These are phyloP conservation scores for Dicrurus megarhynchus DNA, from an alignment of 2,113 vertebrate species.

Conservation along the genomic window DNA sequence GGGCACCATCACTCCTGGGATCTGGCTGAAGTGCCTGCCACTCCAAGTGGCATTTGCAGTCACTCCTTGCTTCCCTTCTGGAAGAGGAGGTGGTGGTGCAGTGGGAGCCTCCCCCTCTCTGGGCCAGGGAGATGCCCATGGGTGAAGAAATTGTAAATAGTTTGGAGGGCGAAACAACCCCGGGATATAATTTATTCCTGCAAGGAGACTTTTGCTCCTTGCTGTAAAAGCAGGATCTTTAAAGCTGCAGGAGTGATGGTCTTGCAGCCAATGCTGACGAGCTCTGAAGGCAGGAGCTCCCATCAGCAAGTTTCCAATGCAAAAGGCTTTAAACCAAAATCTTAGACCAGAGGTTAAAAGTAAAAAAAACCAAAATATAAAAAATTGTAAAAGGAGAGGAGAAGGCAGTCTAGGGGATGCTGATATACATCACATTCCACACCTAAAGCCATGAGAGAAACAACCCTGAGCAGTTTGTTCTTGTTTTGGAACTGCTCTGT, in stretches of 20 bases:
- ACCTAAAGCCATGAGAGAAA: not conserved
- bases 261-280: not conserved
- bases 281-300: not conserved
- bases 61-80: not conserved
- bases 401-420: not conserved
- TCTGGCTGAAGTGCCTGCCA: slow-evolving; percentile 44
- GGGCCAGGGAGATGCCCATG: not conserved
- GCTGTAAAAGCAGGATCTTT: not conserved
- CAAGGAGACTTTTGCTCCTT: not conserved
- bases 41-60: not conserved
- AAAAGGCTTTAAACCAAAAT: slow-evolving; percentile 42
- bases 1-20: not conserved
- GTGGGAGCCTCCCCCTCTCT: not conserved
- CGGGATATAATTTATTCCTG: not conserved
- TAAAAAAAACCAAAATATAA: not conserved
- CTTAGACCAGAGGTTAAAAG: not conserved
- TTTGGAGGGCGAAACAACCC: slow-evolving; percentile 3
- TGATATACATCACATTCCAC: not conserved
- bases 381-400: not conserved
- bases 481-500: not conserved
- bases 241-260: not conserved
- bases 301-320: not conserved
- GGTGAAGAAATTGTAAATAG: not conserved
- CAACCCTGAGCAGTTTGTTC: not conserved
- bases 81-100: not conserved